phyloP scores from a whole-genome alignment of 2,113 vertebrate species.

The Syngnathus scovelli region DNA sequence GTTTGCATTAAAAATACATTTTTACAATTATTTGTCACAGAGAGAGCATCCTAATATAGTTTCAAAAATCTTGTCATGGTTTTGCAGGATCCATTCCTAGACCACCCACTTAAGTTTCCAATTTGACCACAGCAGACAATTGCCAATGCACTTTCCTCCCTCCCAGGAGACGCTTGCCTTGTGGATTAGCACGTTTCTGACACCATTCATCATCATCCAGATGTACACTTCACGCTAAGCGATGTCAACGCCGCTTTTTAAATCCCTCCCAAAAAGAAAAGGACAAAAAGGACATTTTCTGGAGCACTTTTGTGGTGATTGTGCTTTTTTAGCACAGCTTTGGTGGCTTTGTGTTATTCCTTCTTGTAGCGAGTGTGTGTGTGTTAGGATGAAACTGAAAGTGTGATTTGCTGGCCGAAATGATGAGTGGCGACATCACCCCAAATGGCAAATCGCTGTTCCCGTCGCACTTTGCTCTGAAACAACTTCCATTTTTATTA shows the following conservation, averaged over 20 bases:
- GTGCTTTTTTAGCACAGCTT: conserved; percentile 41
- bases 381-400: conserved; percentile 50
- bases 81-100: neutral
- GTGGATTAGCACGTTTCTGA: conserved; percentile 7
- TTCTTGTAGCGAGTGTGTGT: conserved; percentile 1
- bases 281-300: conserved; percentile 31
- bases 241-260: conserved; percentile 35
- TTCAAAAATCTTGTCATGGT: neutral
- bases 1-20: no score
- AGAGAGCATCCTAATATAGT: no score
- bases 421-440: conserved; percentile 66
- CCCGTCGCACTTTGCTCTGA: conserved; percentile 61
- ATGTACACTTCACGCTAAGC: conserved; percentile 42
- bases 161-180: neutral
- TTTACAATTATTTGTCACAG: no score
- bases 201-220: conserved; percentile 49
- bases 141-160: neutral
- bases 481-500: conserved; percentile 58
- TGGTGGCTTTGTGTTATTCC: conserved; percentile 54
- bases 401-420: conserved; percentile 53
- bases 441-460: conserved; percentile 72
- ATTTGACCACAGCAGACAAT: neutral
- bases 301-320: conserved; percentile 45
- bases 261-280: conserved; percentile 25
- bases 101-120: neutral